Conservation (phyloP, 1,140 invertebrate species). For the Psix sp. region DNA sequence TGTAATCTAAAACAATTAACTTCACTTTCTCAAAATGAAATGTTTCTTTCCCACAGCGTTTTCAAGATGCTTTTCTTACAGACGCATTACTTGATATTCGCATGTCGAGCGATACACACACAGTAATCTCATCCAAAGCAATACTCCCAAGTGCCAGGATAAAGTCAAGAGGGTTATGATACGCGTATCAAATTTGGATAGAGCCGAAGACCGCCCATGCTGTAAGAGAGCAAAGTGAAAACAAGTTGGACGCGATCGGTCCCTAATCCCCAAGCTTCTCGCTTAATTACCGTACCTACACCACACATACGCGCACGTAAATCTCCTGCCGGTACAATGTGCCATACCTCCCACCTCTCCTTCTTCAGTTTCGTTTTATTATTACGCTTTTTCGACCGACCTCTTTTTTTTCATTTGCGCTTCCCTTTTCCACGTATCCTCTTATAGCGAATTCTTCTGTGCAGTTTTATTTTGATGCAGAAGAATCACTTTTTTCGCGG, state of each 20-base stretch:
- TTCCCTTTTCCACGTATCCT: conserved; percentile 17
- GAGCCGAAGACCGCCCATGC: conserved; percentile 72
- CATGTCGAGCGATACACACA: conserved; percentile 8
- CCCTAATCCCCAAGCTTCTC: conserved; percentile 63
- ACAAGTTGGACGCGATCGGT: conserved; percentile 65
- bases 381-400: conserved; percentile 7
- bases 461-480: conserved; percentile 58
- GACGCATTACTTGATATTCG: conserved; percentile 10
- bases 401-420: conserved; percentile 12
- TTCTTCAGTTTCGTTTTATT: conserved; percentile 7
- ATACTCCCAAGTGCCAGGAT: conserved; percentile 52
- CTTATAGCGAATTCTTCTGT: conserved; percentile 5
- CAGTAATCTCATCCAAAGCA: conserved; percentile 45
- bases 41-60: conserved; percentile 11
- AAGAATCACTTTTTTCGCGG: conserved; percentile 61
- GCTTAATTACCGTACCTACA: conserved; percentile 72
- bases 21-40: too few species aligned
- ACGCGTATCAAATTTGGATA: conserved; percentile 73
- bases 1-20: too few species aligned
- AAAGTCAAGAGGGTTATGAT: conserved; percentile 70
- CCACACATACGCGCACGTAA: conserved; percentile 71
- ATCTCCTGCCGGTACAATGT: conserved; percentile 69
- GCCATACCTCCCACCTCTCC: conserved; percentile 48
- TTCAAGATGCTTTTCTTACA: conserved; percentile 26
- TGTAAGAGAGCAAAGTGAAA: conserved; percentile 66